Percentiles rank a stretch among this genome's conserved stretches.
Conservation (phyloP, 1,140 invertebrate genomes). For the Drosophila truncata region DNA sequence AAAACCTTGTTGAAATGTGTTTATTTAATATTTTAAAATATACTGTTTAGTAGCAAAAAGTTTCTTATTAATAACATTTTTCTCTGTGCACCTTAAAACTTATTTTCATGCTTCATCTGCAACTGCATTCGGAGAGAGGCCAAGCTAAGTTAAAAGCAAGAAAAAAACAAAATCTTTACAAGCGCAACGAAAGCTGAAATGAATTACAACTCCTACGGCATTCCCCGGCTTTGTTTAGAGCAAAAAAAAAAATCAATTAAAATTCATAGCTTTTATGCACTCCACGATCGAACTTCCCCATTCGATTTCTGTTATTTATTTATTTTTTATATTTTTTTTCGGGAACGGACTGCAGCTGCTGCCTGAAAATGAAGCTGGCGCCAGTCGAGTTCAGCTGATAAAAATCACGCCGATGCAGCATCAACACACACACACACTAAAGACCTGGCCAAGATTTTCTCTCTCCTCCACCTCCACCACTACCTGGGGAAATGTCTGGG, state of each 20-base stretch:
- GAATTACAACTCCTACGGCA: conserved; percentile 77
- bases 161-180: conserved; percentile 60
- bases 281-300: conserved; percentile 24
- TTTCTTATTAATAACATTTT: background rate
- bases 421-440: conserved; percentile 15
- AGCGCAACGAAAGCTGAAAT: conserved; percentile 79
- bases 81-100: conserved; percentile 55
- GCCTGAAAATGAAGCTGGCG: conserved; percentile 61
- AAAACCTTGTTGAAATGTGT: background rate
- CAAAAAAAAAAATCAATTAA: conserved; percentile 80
- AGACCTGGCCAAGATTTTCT: conserved; percentile 41
- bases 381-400: conserved; percentile 64
- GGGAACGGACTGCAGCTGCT: conserved; percentile 31
- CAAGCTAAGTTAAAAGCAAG: conserved; percentile 23
- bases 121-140: conserved; percentile 15
- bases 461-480: background rate
- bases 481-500: conserved; percentile 30
- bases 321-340: conserved; percentile 24
- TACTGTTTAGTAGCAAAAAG: background rate
- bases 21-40: background rate
- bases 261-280: conserved; percentile 80
- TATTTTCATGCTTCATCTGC: conserved; percentile 81
- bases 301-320: conserved; percentile 31
- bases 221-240: conserved; percentile 34
- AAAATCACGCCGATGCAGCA: conserved; percentile 56